A percentile compares a stretch with the other conserved stretches of the same genome.
These are phyloP conservation scores for Protophormia terraenovae DNA, from an alignment of 2,888 invertebrate genomes.

Conservation along the genomic window DNA sequence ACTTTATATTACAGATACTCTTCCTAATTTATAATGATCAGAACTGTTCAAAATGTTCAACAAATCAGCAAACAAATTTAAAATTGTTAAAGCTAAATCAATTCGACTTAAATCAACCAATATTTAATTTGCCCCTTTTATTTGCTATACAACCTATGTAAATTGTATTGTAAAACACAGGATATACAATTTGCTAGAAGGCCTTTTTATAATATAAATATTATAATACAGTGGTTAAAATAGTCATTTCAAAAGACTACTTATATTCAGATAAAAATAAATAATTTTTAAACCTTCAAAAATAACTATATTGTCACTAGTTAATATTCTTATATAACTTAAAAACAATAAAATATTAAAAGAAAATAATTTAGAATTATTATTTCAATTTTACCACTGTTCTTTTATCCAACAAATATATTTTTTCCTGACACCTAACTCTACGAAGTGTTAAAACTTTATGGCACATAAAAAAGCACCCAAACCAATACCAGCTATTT, in stretches of 20 bases:
- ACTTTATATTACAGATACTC: no score
- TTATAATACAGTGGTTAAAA: neutral
- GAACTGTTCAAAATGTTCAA: no score
- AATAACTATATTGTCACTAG: no score
- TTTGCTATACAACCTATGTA: conserved; percentile 34
- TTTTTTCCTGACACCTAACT: neutral
- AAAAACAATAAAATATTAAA: no score
- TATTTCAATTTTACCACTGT: neutral
- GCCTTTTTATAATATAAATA: conserved; percentile 3
- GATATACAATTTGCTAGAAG: conserved; percentile 63
- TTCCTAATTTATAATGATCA: no score
- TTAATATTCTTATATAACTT: no score
- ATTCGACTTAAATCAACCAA: neutral
- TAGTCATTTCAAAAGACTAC: neutral
- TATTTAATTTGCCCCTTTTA: neutral
- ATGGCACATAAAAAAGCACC: neutral
- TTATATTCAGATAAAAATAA: no score
- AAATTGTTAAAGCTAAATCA: no score
- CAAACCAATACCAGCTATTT: neutral
- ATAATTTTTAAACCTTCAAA: no score
- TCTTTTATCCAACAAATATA: neutral
- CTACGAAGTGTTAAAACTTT: neutral
- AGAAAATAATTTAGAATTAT: no score
- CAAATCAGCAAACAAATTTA: no score
- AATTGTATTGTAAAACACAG: conserved; percentile 54